Conservation (phyloP, 2,797 vertebrate genomes). For the Poeciliopsis gracilis region DNA sequence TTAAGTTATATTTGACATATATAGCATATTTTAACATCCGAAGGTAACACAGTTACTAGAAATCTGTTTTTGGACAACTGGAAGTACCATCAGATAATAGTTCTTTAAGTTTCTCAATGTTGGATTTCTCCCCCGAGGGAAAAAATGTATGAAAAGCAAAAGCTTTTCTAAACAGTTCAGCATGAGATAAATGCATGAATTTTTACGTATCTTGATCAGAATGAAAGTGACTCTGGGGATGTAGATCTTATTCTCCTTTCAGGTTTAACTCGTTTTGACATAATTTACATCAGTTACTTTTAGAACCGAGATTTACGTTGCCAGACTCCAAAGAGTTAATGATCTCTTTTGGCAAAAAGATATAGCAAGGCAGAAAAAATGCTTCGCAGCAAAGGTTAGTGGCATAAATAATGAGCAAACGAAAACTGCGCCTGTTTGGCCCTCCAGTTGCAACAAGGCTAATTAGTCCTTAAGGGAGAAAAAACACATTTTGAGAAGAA, state of each 20-base stretch:
- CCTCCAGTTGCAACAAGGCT: constrained; percentile 62
- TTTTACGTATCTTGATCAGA: neutral
- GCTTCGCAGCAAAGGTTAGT: constrained; percentile 55
- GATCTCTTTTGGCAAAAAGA: constrained; percentile 49
- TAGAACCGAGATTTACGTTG: constrained; percentile 27
- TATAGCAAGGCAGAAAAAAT: constrained; percentile 32
- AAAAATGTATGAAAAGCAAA: no score
- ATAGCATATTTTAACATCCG: no score
- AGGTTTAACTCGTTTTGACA: constrained; percentile 29
- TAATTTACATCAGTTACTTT: constrained; percentile 35
- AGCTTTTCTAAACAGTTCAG: no score
- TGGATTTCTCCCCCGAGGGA: no score
- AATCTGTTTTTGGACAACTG: no score
- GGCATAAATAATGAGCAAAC: constrained; percentile 65
- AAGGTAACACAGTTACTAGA: no score
- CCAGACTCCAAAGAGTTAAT: constrained; percentile 44
- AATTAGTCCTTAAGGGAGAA: constrained; percentile 72
- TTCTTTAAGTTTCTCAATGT: no score
- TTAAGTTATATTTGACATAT: no score
- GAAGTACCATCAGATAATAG: no score
- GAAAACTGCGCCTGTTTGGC: constrained; percentile 46
- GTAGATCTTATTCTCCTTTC: constrained; percentile 16
- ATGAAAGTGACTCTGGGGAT: constrained; percentile 10
- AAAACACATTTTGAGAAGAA: constrained; percentile 61
- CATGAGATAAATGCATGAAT: neutral